These are phyloP conservation scores for Galerucella nymphaeae DNA, from an alignment of 2,888 invertebrate species.

Conservation along the genomic window DNA sequence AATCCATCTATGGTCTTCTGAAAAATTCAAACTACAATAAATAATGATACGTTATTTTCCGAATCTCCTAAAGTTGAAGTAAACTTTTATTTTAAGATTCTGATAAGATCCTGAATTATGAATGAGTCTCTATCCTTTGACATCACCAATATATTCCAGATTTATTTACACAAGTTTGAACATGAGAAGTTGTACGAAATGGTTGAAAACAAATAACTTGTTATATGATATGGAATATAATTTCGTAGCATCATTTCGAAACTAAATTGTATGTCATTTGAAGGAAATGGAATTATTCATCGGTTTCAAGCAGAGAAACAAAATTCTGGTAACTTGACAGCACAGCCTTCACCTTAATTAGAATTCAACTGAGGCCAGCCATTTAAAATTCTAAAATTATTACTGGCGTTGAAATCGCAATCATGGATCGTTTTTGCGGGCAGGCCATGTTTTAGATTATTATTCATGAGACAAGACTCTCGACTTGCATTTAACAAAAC, in stretches of 20 bases:
- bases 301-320: too few relatives aligned
- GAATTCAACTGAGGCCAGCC: constrained; percentile 25
- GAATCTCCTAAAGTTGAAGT: not conserved
- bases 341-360: constrained; percentile 31
- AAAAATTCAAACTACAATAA: too few relatives aligned
- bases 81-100: too few relatives aligned
- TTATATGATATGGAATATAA: too few relatives aligned
- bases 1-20: too few relatives aligned
- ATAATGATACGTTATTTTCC: not conserved
- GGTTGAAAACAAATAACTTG: too few relatives aligned
- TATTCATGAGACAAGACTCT: constrained; percentile 36
- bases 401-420: constrained; percentile 38
- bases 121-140: not conserved
- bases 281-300: too few relatives aligned
- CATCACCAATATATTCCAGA: not conserved
- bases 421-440: constrained; percentile 42
- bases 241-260: too few relatives aligned
- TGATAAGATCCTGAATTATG: not conserved
- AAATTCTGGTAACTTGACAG: constrained; percentile 1
- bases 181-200: not conserved
- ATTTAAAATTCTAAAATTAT: constrained; percentile 39
- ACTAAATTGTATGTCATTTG: too few relatives aligned
- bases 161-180: not conserved
- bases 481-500: constrained; percentile 41
- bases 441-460: constrained; percentile 35